These are phyloP conservation scores for Spialia ferax DNA, from an alignment of 2,888 invertebrate genomes.

Conservation along the genomic window DNA sequence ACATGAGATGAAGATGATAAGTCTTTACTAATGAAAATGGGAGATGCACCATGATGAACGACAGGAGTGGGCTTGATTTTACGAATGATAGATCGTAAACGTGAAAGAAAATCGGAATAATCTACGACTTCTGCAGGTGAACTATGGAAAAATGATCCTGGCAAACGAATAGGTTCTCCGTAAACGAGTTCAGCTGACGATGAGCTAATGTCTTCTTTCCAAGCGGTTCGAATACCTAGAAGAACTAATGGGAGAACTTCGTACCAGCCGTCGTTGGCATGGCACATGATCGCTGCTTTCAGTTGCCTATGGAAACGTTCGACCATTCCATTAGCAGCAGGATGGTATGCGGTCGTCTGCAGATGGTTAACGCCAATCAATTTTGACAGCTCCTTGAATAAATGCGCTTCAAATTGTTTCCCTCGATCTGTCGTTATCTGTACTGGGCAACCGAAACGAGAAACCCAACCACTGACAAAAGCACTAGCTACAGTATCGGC, in stretches of 20 bases:
- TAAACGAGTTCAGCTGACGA: neutral
- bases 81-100: neutral
- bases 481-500: neutral
- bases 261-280: neutral
- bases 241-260: slow-evolving; percentile 4
- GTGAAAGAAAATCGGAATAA: slow-evolving; percentile 2
- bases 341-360: slow-evolving; percentile 1
- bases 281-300: neutral
- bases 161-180: neutral
- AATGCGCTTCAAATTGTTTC: slow-evolving; percentile 5
- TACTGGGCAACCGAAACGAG: neutral
- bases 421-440: neutral
- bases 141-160: neutral
- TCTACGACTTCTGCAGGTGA: slow-evolving; percentile 6
- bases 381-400: neutral
- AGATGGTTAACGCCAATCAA: neutral
- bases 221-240: neutral
- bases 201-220: neutral
- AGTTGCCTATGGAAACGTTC: neutral
- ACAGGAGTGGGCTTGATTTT: neutral
- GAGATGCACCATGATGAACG: neutral
- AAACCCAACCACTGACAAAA: no score
- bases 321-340: neutral
- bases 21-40: neutral
- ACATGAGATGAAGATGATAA: slow-evolving; percentile 6